Base-by-base conservation (phyloP, 2,113 vertebrate species). In the Pongo abelii region DNA sequence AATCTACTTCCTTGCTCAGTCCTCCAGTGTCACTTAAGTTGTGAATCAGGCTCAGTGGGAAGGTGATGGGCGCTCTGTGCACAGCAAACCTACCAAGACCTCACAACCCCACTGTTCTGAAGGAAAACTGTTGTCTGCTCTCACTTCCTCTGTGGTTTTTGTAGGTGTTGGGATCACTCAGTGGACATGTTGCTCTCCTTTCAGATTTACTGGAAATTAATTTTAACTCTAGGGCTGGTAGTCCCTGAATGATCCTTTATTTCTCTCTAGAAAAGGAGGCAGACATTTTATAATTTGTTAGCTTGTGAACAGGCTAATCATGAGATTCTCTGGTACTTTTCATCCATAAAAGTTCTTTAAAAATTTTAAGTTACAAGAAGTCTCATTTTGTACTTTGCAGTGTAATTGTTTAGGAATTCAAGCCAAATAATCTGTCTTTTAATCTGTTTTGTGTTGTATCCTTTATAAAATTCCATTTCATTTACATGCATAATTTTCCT, bases 101-200 rank as follows among this genome's bases (percentile, higher is more conserved):
- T 70, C 59, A 25, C n/a, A 72, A 61, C 84, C 69, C n/a, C 18
- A 13, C 78, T 3, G 13, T 69, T 61, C 52, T 46, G 10, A 17
- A 64, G 43, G 85, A 91, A 95, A 90, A 84, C 83, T 40, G 5
- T 74, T 52, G 57, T n/a, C 40, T 0, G 5, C 9, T 43, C 52
- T 91, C 79, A 92, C 93, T 97, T 96, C 95, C 93, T 97, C 78
- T 96, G 90, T 64, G 92, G 87, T 67, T 96, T 96, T 85, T 55
- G 59, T 79, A 90, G 87, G 86, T 88, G 84, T 95, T 98, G 95
- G 43, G 69, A 94, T 97, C 86, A 94, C 69, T 90, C 84, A 4
- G 75, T 97, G 94, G 92, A 83, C 70, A 25, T 25, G 61, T 40
- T 8, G 38, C 74, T 50, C 48, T 94, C 94, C 89, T 95, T 85